Conservation (phyloP, 2,797 vertebrate species). For the Gymnothorax javanicus region DNA sequence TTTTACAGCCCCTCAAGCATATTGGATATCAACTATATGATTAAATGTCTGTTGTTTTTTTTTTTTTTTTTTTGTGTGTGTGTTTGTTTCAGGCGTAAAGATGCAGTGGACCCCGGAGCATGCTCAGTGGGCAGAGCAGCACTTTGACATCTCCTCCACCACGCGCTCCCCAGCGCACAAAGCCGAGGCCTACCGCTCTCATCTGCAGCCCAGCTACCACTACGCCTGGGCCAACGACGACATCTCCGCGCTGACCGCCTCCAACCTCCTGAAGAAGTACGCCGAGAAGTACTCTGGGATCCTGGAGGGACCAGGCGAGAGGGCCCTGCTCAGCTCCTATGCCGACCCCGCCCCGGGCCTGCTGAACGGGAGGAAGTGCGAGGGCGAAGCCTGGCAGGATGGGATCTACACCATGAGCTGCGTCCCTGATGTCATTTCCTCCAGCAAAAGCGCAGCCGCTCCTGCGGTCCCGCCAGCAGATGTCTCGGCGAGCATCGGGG, state of each 20-base stretch:
- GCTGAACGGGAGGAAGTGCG: slow-evolving; percentile 92
- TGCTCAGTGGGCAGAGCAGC: slow-evolving; percentile 99
- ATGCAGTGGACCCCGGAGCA: slow-evolving; percentile 99
- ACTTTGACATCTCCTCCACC: slow-evolving; percentile 98
- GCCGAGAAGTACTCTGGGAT: slow-evolving; percentile 99
- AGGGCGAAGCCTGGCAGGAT: slow-evolving; percentile 96
- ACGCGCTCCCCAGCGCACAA: slow-evolving; percentile 98
- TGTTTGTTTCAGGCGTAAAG: slow-evolving; percentile 88
- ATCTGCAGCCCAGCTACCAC: slow-evolving; percentile 97
- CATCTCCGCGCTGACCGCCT: slow-evolving; percentile 97
- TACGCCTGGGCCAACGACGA: slow-evolving; percentile 99
- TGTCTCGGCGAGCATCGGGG: slow-evolving; percentile 89
- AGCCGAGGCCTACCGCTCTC: slow-evolving; percentile 95
- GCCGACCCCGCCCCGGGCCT: slow-evolving; percentile 85
- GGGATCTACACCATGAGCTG: slow-evolving; percentile 97
- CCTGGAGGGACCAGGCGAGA: slow-evolving; percentile 90
- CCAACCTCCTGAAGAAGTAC: slow-evolving; percentile 97
- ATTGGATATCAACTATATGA: neutral
- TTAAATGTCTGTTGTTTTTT: slow-evolving; percentile 49
- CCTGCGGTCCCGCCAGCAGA: slow-evolving; percentile 90
- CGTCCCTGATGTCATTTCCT: slow-evolving; percentile 90
- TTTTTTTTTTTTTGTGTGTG: slow-evolving; percentile 51
- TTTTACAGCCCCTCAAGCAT: neutral
- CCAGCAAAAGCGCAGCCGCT: slow-evolving; percentile 93
- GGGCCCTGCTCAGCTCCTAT: slow-evolving; percentile 91